Conservation (phyloP, 2,113 vertebrate species). For the Gymnogyps californianus region DNA sequence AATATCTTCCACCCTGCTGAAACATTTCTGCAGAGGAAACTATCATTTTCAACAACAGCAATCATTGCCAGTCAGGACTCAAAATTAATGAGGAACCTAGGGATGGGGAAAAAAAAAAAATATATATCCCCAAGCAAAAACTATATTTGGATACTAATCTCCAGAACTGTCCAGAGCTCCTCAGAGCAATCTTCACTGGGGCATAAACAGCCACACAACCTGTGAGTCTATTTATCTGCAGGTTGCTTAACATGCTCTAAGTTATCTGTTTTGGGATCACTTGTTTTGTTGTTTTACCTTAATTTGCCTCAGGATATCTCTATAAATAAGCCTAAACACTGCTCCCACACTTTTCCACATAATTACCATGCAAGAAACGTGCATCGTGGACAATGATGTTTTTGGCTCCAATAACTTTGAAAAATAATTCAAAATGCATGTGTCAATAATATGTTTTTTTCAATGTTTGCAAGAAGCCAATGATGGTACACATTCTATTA, state of each 20-base stretch:
- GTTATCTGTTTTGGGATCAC: neutral
- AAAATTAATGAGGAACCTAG: neutral
- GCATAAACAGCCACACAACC: neutral
- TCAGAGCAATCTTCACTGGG: neutral
- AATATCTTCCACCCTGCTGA: neutral
- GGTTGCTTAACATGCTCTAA: neutral
- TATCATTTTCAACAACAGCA: neutral
- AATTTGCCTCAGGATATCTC: neutral
- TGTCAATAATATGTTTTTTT: neutral
- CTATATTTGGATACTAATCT: neutral
- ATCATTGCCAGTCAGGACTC: neutral
- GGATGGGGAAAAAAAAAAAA: neutral
- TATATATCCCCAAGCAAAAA: neutral
- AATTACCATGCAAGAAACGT: neutral
- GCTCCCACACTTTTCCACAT: neutral
- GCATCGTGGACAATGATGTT: rapidly evolving
- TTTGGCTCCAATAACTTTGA: neutral
- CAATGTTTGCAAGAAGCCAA: neutral
- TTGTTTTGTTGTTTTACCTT: neutral
- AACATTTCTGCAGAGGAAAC: neutral
- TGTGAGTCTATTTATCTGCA: neutral
- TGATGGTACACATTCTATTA: neutral
- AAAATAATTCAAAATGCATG: neutral
- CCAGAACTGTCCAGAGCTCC: rapidly evolving
- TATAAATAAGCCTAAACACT: neutral